A percentile compares a stretch with the other conserved stretches of the same genome.
Conservation (phyloP, 2,888 invertebrate species). For the Coleophora flavipennella region DNA sequence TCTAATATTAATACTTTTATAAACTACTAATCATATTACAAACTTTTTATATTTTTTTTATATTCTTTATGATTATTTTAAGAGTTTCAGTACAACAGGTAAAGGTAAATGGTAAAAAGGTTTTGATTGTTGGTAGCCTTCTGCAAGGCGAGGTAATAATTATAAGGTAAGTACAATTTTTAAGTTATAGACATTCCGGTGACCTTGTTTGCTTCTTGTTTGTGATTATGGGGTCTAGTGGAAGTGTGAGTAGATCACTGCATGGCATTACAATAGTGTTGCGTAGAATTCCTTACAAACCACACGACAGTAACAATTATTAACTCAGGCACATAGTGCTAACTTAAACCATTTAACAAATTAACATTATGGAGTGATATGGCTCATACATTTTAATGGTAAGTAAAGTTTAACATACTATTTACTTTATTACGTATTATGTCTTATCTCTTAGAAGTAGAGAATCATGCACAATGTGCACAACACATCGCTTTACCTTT, state of each 20-base stretch:
- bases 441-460: slow-evolving; percentile 25
- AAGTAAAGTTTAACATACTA: slow-evolving; percentile 45
- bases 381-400: slow-evolving; percentile 35
- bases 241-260: slow-evolving; percentile 39
- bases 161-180: slow-evolving; percentile 50
- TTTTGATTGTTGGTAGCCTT: slow-evolving; percentile 49
- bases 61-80: slow-evolving; percentile 41
- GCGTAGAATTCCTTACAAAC: slow-evolving; percentile 3
- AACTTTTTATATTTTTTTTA: slow-evolving; percentile 43
- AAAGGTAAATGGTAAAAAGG: slow-evolving; percentile 55
- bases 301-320: slow-evolving; percentile 19
- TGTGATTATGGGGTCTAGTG: slow-evolving; percentile 40
- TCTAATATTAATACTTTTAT: slow-evolving; percentile 59
- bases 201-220: slow-evolving; percentile 42
- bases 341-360: slow-evolving; percentile 30
- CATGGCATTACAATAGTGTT: slow-evolving; percentile 35
- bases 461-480: slow-evolving; percentile 33
- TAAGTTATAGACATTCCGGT: slow-evolving; percentile 20
- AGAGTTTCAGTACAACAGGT: slow-evolving; percentile 59
- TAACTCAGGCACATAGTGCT: slow-evolving; percentile 36
- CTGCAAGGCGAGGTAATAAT: slow-evolving; percentile 51
- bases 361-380: slow-evolving; percentile 42
- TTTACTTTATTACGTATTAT: slow-evolving; percentile 23
- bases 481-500: slow-evolving; percentile 37
- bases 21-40: slow-evolving; percentile 63